Base-by-base conservation (phyloP, 2,888 invertebrate genomes). In the Megamerina dolium region DNA sequence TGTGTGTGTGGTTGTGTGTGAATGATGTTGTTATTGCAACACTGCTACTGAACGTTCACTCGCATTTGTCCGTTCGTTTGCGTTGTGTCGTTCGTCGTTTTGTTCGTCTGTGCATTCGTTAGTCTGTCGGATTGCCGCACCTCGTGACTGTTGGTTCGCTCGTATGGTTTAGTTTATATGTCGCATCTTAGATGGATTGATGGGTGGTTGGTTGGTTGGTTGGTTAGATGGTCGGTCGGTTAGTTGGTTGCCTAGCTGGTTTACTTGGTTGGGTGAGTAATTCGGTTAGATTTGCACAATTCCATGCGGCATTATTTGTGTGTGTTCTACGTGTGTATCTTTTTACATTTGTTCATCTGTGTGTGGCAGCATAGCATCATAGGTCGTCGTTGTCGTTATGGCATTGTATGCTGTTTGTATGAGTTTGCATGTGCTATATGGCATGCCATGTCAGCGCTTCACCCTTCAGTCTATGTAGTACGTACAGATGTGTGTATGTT, bases 201-300 rank as follows among this genome's bases (percentile, higher is more conserved):
- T 10, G 12, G 12, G 26, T 26, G 26, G 26, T 26, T 8, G 36
- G 21, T 36, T 18, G 36, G 20, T 36, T 9, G 36, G 23, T 36
- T 5, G 18, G 36, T 21, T 33, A 17, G 34, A 33, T 23, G 30
- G 30, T 19, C 32, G 20, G 17, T 14, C 37, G 37, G 13, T 19
- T 10, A 23, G 23, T 33, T 18, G 19, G 19, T 34, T 45, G 29
- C 16, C 34, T 18, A 18, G 27, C 13, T 13, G 34, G 41, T 27
- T 37, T 45, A 14, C 18, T 33, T 20, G 23, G 26, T 37, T 26
- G 35, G 12, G 16, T 17, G 32, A 23, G 45, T 49, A 31, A 35
- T 40, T 43, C 43, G 39, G 43, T 41, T 37, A 32, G 43, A 45
- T 46, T 42, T 46, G 42, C 21, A 38, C 43, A 43, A 43, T 43